phyloP scores from a whole-genome alignment of 1,140 invertebrate species.

The Sinonovacula constricta region DNA sequence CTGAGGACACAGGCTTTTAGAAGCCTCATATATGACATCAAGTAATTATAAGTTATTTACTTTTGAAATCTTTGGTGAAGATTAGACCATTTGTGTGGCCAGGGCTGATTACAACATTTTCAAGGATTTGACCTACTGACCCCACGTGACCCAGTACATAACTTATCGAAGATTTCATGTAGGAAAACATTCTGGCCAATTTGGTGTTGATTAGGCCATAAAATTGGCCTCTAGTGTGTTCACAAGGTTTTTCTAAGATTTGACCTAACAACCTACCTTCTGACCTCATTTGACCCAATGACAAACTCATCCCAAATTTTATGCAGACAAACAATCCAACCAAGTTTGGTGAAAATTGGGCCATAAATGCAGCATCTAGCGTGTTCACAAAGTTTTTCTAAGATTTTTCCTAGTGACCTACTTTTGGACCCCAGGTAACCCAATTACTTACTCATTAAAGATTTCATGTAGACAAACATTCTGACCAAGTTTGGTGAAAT shows the following conservation, averaged over 20 bases:
- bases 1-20: neutral
- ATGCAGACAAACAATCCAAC: neutral
- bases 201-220: too few relatives aligned
- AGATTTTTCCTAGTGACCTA: neutral
- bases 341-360: neutral
- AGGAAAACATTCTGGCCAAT: too few relatives aligned
- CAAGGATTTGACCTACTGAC: too few relatives aligned
- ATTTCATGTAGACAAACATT: neutral
- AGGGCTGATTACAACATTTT: too few relatives aligned
- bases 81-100: too few relatives aligned
- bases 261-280: neutral
- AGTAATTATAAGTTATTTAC: too few relatives aligned
- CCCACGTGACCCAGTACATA: too few relatives aligned
- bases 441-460: neutral
- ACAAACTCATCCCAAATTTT: neutral
- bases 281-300: neutral
- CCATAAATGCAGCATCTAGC: neutral
- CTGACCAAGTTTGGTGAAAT: neutral
- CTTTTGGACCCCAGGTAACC: neutral
- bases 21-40: too few relatives aligned
- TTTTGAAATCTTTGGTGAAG: too few relatives aligned
- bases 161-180: too few relatives aligned
- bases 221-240: neutral
- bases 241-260: neutral
- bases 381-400: neutral